These are phyloP conservation scores for Tetramorium bicarinatum DNA, from an alignment of 2,888 invertebrate species.

Conservation along the genomic window DNA sequence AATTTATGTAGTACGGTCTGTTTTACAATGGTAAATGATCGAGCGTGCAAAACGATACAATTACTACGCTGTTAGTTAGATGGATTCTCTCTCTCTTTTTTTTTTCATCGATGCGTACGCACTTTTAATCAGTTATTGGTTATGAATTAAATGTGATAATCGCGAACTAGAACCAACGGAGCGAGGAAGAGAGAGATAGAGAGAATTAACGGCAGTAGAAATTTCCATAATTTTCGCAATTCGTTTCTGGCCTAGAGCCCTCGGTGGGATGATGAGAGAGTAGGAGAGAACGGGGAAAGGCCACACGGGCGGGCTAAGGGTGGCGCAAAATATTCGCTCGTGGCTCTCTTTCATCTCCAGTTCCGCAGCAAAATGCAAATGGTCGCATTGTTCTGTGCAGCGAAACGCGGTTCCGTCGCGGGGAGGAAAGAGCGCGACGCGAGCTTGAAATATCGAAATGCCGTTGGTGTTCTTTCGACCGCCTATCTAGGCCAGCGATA, in stretches of 20 bases:
- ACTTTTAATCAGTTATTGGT: slow-evolving; percentile 17
- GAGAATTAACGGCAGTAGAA: slow-evolving; percentile 53
- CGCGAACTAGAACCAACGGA: slow-evolving; percentile 13
- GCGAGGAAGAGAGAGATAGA: neutral
- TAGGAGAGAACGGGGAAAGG: slow-evolving; percentile 27
- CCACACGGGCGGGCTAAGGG: slow-evolving; percentile 40
- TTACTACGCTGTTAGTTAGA: neutral
- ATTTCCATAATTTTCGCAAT: slow-evolving; percentile 81
- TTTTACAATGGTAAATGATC: slow-evolving; percentile 14
- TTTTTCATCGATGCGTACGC: slow-evolving; percentile 18
- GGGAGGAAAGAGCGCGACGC: slow-evolving; percentile 40
- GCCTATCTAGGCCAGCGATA: slow-evolving; percentile 47
- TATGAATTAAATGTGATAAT: slow-evolving; percentile 49
- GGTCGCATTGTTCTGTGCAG: slow-evolving; percentile 60
- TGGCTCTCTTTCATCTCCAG: slow-evolving; percentile 62
- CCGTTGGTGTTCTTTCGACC: slow-evolving; percentile 60
- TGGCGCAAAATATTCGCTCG: slow-evolving; percentile 50
- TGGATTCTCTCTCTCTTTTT: slow-evolving; percentile 19
- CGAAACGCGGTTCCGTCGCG: slow-evolving; percentile 16
- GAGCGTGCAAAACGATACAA: slow-evolving; percentile 17
- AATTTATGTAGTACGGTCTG: neutral
- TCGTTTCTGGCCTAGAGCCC: slow-evolving; percentile 70
- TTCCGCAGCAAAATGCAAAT: slow-evolving; percentile 64
- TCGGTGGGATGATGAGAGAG: slow-evolving; percentile 45
- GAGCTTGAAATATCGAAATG: slow-evolving; percentile 72